These are phyloP conservation scores for Puffinus mauretanicus DNA, from an alignment of 2,113 vertebrate species.

Conservation along the genomic window DNA sequence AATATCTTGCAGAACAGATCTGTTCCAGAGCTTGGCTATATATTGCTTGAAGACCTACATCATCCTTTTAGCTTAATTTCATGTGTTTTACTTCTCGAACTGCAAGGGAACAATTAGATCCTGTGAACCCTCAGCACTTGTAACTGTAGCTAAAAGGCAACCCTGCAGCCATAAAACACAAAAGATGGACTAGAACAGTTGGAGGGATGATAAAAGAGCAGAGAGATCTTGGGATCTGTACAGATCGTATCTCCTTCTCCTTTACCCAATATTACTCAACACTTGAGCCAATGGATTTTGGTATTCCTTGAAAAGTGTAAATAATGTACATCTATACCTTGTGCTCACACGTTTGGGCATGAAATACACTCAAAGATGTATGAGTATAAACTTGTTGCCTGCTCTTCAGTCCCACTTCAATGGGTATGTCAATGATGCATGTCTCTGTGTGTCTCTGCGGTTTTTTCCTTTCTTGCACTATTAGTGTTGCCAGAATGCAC, in stretches of 20 bases:
- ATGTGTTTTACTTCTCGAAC: neutral
- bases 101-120: neutral
- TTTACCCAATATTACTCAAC: neutral
- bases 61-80: neutral
- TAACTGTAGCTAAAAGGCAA: neutral
- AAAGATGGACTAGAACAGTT: neutral
- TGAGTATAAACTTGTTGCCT: constrained; percentile 20
- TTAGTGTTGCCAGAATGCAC: neutral
- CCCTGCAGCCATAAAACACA: neutral
- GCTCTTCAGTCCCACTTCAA: constrained; percentile 15
- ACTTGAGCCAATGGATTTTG: neutral
- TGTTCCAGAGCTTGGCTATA: neutral
- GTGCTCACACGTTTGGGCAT: neutral
- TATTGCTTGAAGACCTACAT: neutral
- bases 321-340: neutral
- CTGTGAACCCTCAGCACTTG: neutral
- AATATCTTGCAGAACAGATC: neutral
- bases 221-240: neutral
- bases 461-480: neutral
- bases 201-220: neutral
- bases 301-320: neutral
- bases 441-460: neutral
- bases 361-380: constrained; percentile 11
- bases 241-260: neutral
- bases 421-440: neutral